Evolutionary conservation across 2,113 vertebrate species (phyloP).

Genomic region (Megalops atlanticus): DNA sequence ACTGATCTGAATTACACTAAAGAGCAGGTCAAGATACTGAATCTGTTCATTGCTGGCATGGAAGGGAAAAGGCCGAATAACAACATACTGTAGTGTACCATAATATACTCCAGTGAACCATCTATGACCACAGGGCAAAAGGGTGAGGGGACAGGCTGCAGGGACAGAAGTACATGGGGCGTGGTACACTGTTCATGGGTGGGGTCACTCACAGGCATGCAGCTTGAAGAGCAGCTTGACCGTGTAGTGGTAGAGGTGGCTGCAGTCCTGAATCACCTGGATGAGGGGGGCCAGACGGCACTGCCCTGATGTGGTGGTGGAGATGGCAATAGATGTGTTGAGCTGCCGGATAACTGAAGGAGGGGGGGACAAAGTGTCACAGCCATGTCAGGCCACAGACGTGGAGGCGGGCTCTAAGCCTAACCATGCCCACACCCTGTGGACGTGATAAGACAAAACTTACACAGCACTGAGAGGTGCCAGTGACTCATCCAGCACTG

Average conservation of each 20-base stretch:
- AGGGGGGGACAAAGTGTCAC: too few species aligned
- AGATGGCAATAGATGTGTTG: slow-evolving; percentile 90
- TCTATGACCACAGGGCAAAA: too few species aligned
- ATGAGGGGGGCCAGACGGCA: slow-evolving; percentile 94
- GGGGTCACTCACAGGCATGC: slow-evolving; percentile 86
- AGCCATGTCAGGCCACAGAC: too few species aligned
- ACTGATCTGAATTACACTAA: too few species aligned
- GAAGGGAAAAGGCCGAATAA: too few species aligned
- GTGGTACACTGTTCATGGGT: not conserved
- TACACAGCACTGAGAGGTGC: too few species aligned
- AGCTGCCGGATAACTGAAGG: slow-evolving; percentile 94
- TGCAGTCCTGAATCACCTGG: slow-evolving; percentile 96
- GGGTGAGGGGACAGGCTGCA: not conserved
- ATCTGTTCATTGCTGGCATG: too few species aligned
- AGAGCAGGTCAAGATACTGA: too few species aligned
- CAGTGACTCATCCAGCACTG: not conserved
- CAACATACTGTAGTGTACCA: too few species aligned
- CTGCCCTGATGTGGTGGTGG: slow-evolving; percentile 90
- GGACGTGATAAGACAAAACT: too few species aligned
- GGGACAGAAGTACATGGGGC: not conserved
- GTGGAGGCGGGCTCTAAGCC: too few species aligned
- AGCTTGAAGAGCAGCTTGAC: slow-evolving; percentile 97
- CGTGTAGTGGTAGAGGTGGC: slow-evolving; percentile 93
- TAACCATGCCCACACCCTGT: too few species aligned
- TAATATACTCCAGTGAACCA: not conserved